Conservation (phyloP, 2,113 vertebrate species). For the Phasianus colchicus region DNA sequence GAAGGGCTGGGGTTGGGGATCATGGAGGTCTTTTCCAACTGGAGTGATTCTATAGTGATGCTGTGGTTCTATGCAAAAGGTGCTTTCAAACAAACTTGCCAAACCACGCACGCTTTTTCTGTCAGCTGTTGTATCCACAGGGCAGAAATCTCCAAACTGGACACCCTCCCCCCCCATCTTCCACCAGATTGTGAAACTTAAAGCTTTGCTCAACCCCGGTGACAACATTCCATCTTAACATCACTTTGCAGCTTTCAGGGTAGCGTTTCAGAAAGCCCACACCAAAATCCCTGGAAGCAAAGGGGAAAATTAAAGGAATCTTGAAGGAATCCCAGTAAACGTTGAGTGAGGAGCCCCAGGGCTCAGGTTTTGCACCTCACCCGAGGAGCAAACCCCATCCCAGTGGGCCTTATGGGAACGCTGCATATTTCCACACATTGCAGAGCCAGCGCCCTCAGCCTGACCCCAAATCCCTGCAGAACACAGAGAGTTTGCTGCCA, state of each 20-base stretch:
- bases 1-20: neutral
- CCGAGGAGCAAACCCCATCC: neutral
- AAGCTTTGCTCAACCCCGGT: neutral
- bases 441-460: rapidly evolving
- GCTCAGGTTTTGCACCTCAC: neutral
- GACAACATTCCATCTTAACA: rapidly evolving
- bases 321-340: neutral
- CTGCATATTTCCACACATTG: neutral
- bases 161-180: neutral
- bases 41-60: too few relatives aligned
- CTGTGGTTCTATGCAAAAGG: neutral
- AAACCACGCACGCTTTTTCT: rapidly evolving
- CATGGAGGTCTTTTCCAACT: neutral
- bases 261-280: neutral
- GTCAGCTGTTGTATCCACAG: rapidly evolving
- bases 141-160: neutral
- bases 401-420: neutral
- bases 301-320: neutral
- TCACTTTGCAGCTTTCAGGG: neutral
- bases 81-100: neutral
- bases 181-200: neutral
- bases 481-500: neutral
- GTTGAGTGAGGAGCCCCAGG: neutral
- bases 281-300: neutral
- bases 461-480: neutral